Conservation (phyloP, 2,113 vertebrate genomes). For the Neogale vison region DNA sequence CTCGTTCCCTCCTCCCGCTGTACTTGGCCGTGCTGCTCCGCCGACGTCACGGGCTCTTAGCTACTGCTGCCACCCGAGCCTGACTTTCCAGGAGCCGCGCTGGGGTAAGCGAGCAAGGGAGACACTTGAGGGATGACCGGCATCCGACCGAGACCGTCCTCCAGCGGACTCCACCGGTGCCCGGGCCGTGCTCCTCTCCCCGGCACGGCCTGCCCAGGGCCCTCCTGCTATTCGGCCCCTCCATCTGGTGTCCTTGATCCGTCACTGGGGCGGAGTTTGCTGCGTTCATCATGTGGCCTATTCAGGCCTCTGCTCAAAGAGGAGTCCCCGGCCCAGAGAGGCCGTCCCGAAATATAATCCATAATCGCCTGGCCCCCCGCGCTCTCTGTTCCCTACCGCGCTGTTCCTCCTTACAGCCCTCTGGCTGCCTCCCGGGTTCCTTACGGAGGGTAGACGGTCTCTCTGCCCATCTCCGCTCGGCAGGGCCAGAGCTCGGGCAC, state of each 20-base stretch:
- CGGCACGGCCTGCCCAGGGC: too few relatives aligned
- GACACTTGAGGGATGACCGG: neutral
- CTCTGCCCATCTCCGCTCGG: neutral
- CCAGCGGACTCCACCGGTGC: neutral
- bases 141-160: rapidly evolving
- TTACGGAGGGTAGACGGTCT: rapidly evolving
- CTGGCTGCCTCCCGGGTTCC: rapidly evolving
- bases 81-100: neutral
- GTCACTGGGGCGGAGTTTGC: neutral
- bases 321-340: neutral
- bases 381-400: neutral
- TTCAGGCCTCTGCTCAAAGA: neutral
- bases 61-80: neutral
- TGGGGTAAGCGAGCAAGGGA: neutral
- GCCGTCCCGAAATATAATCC: neutral
- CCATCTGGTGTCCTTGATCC: neutral
- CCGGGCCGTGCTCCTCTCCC: too few relatives aligned
- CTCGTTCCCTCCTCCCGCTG: neutral
- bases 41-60: neutral
- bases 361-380: neutral
- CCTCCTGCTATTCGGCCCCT: too few relatives aligned
- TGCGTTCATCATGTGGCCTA: neutral
- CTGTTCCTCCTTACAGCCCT: neutral
- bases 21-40: rapidly evolving
- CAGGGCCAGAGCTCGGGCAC: neutral